Evolutionary conservation across 2,797 vertebrate species (phyloP), one percentile per base, ranked within the genome.

Genomic region (Enteromius mattozi): DNA sequence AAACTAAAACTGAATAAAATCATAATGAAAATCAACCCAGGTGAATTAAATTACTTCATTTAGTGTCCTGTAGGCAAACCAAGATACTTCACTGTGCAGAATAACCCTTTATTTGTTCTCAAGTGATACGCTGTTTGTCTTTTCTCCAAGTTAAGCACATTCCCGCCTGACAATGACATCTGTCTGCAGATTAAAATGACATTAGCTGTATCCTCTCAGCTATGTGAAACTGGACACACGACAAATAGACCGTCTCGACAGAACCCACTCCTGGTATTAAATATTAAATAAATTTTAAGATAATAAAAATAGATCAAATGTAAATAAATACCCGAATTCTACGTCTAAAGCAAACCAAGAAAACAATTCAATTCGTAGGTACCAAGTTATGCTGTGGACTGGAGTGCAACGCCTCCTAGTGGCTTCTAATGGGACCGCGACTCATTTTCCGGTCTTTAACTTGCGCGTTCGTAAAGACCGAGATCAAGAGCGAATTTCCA

Each of bases 321-420:
- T 42, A 24, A 33, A 7, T 30, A 71, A 24, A 72, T 8, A 35
- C 2, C 40, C 14, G 1, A 65, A 37, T 37, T 51, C 7, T 74
- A 65, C 16, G 35, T 56, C 69, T 72, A 33, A 61, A 63, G 10
- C 19, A 63, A 65, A 1, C 33, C 6, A 35, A 37, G 14, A 47
- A 27, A 40, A 54, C 56, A 8, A 3, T 40, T 61, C 68, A 6
- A 19, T 35, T 80, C 2, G 81, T 12, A 9, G 42, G 14, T 27
- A 12, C 21, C 6, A 37, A 63, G n/a, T 54, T 35, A 10, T 70
- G 78, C 61, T 65, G 94, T 95, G 94, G 91, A 95, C 93, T 95
- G 95, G 95, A 95, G 94, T 93, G 93, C 95, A 94, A 96, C 94
- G 95, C 97, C 97, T 94, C 97, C 95, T 94, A 95, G 97, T 96